These are phyloP conservation scores for Chrysolina oricalcia DNA, from an alignment of 2,888 invertebrate genomes.

Conservation along the genomic window DNA sequence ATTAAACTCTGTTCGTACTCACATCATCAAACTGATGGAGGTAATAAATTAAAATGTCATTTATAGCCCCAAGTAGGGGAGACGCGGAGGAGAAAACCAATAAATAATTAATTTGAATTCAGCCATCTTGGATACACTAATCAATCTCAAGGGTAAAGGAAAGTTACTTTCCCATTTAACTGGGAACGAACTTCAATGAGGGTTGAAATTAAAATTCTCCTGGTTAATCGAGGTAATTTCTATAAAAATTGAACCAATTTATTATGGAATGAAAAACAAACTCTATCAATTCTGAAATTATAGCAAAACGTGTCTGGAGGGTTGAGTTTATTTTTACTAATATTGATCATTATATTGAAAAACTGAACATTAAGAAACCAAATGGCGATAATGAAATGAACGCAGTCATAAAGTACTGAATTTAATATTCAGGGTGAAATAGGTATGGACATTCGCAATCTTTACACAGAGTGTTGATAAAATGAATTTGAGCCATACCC, in stretches of 20 bases:
- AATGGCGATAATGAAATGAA: too few species aligned
- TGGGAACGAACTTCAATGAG: conserved; percentile 47
- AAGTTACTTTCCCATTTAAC: conserved; percentile 55
- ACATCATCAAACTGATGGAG: conserved; percentile 46
- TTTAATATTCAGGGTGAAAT: too few species aligned
- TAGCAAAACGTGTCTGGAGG: not conserved
- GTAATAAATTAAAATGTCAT: conserved; percentile 48
- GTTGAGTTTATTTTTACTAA: not conserved
- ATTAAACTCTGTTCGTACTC: conserved; percentile 43
- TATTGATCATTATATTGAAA: too few species aligned
- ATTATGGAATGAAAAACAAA: conserved; percentile 38
- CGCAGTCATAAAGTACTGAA: too few species aligned
- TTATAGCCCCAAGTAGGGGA: conserved; percentile 42
- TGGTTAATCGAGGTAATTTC: conserved; percentile 48
- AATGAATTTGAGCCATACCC: too few species aligned
- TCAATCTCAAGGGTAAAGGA: conserved; percentile 58
- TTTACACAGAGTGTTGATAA: too few species aligned
- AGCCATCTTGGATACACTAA: conserved; percentile 65
- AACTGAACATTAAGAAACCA: too few species aligned
- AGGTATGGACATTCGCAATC: too few species aligned
- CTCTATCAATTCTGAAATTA: conserved; percentile 21
- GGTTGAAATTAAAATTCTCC: conserved; percentile 55
- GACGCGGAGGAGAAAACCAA: conserved; percentile 48
- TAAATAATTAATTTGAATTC: conserved; percentile 66
- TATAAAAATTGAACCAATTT: conserved; percentile 49